These are phyloP conservation scores for Gephyroberyx darwinii DNA, from an alignment of 2,797 vertebrate species.

Conservation along the genomic window DNA sequence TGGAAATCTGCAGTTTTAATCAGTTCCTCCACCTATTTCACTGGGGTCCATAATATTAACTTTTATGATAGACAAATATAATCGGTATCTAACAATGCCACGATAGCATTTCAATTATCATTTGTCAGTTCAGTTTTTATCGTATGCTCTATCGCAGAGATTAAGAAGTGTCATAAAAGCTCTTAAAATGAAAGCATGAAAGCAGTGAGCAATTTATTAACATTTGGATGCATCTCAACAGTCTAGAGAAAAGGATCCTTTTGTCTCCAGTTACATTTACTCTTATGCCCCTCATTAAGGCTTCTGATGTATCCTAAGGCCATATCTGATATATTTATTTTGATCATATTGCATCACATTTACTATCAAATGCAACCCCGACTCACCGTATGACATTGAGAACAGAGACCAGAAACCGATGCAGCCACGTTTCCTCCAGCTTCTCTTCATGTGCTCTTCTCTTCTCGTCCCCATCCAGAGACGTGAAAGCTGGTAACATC, in stretches of 20 bases:
- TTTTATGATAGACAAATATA: conserved; percentile 23
- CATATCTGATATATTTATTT: neutral
- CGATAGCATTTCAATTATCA: neutral
- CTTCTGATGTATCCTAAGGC: no score
- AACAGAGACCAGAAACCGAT: neutral
- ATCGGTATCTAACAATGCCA: conserved; percentile 9
- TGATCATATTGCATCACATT: neutral
- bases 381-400: no score
- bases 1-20: neutral
- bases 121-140: conserved; percentile 10
- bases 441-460: neutral
- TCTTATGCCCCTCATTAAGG: neutral
- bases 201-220: neutral
- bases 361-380: no score
- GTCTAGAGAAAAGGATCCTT: neutral
- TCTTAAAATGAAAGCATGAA: neutral
- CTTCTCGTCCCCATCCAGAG: conserved; percentile 77
- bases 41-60: conserved; percentile 7
- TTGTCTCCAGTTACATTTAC: neutral
- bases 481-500: conserved; percentile 99
- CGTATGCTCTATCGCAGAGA: neutral
- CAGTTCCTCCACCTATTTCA: conserved; percentile 4
- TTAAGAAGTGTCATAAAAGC: conserved; percentile 3
- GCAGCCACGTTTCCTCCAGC: neutral
- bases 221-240: neutral